Conservation (phyloP, 2,113 vertebrate species). For the Hippocampus mohnikei region DNA sequence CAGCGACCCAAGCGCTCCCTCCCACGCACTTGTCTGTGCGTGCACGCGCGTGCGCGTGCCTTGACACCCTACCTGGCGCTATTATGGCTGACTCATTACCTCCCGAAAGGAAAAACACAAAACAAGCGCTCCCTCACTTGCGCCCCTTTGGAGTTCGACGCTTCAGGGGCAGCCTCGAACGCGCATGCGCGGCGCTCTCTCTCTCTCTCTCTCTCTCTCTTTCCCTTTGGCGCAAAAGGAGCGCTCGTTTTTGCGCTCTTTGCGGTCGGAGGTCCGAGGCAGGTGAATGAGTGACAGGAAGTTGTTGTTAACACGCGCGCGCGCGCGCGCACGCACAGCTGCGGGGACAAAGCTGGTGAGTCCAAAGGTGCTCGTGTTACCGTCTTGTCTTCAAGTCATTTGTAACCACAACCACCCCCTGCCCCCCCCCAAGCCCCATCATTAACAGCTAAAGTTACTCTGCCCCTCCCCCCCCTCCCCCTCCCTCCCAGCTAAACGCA, state of each 20-base stretch:
- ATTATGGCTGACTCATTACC: too few relatives aligned
- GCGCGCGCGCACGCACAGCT: slow-evolving; percentile 18
- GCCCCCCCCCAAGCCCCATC: slow-evolving; percentile 22
- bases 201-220: too few relatives aligned
- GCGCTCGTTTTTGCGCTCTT: not conserved
- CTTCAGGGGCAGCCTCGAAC: too few relatives aligned
- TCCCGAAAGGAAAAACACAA: too few relatives aligned
- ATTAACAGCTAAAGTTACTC: slow-evolving; percentile 64
- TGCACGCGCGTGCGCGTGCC: not conserved
- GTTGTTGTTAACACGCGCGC: slow-evolving; percentile 34
- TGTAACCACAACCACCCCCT: slow-evolving; percentile 21
- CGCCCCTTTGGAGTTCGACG: too few relatives aligned
- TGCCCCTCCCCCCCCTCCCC: slow-evolving; percentile 6
- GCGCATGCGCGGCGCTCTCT: too few relatives aligned
- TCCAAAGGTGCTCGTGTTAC: slow-evolving; percentile 62
- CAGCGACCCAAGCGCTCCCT: too few relatives aligned
- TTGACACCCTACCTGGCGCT: not conserved
- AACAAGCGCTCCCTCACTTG: not conserved
- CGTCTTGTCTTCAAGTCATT: slow-evolving; percentile 52
- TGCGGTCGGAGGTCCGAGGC: not conserved
- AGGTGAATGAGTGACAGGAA: slow-evolving; percentile 13
- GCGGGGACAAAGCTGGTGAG: slow-evolving; percentile 61
- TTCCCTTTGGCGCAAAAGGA: not conserved
- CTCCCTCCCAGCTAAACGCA: slow-evolving; percentile 34
- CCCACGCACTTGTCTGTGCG: not conserved